These are phyloP conservation scores for Anoplolepis gracilipes DNA, from an alignment of 1,140 invertebrate genomes.

Conservation along the genomic window DNA sequence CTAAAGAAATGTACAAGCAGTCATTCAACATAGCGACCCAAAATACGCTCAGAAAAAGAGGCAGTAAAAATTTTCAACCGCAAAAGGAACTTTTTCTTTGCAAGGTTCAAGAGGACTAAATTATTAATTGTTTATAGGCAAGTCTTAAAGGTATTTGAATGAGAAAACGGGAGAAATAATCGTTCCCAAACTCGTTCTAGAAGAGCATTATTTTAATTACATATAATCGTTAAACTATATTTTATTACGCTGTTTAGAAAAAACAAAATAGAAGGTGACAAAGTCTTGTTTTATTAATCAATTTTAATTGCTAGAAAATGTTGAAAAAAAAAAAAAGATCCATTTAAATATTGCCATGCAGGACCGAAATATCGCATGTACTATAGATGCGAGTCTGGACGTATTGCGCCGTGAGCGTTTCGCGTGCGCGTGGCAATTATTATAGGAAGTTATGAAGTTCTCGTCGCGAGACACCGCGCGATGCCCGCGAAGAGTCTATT, in stretches of 20 bases:
- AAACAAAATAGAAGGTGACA: neutral
- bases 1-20: neutral
- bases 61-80: neutral
- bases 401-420: conserved; percentile 25
- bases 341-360: neutral
- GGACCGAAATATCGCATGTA: neutral
- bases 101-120: neutral
- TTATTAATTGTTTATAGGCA: conserved; percentile 15
- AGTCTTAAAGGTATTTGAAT: neutral
- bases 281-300: neutral
- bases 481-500: conserved; percentile 60
- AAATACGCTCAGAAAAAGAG: neutral
- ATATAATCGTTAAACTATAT: neutral
- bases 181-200: neutral
- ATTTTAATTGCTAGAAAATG: neutral
- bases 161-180: neutral
- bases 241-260: neutral
- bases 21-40: neutral
- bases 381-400: neutral
- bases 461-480: conserved; percentile 52
- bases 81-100: conserved; percentile 3
- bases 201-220: neutral
- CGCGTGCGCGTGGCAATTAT: conserved; percentile 63
- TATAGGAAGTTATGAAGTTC: conserved; percentile 64
- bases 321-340: neutral